Conservation (phyloP, 2,888 invertebrate species). For the Helicoverpa assulta region DNA sequence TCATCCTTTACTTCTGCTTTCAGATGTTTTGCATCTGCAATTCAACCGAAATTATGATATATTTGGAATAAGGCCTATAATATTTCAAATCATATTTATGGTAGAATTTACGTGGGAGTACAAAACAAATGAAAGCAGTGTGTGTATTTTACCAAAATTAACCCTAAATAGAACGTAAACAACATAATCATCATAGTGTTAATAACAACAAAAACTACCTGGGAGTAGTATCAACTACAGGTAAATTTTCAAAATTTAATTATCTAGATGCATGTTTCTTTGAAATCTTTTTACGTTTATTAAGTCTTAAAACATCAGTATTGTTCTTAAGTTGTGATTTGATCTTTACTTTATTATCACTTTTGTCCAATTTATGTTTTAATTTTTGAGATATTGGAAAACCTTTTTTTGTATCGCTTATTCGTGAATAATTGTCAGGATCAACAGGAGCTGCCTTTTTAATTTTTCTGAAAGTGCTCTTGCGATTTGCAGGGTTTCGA, state of each 20-base stretch:
- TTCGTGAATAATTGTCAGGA: neutral
- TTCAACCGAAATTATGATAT: slow-evolving; percentile 43
- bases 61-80: slow-evolving; percentile 8
- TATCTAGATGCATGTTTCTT: slow-evolving; percentile 1
- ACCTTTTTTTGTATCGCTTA: slow-evolving; percentile 7
- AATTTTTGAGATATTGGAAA: slow-evolving; percentile 7
- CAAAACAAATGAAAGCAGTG: slow-evolving; percentile 75
- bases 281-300: neutral
- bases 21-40: slow-evolving; percentile 77
- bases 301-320: slow-evolving; percentile 12
- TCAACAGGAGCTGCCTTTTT: neutral
- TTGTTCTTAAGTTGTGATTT: slow-evolving; percentile 13
- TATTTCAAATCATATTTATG: slow-evolving; percentile 1
- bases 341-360: slow-evolving; percentile 8
- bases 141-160: neutral
- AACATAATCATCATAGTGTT: neutral
- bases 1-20: slow-evolving; percentile 59
- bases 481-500: neutral
- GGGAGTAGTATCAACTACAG: neutral
- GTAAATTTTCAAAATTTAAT: neutral
- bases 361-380: slow-evolving; percentile 5
- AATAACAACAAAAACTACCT: neutral
- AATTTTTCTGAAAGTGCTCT: slow-evolving; percentile 1
- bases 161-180: no score
- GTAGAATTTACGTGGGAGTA: slow-evolving; percentile 79